These are phyloP conservation scores for Girardinus metallicus DNA, from an alignment of 2,797 vertebrate genomes.

Conservation along the genomic window DNA sequence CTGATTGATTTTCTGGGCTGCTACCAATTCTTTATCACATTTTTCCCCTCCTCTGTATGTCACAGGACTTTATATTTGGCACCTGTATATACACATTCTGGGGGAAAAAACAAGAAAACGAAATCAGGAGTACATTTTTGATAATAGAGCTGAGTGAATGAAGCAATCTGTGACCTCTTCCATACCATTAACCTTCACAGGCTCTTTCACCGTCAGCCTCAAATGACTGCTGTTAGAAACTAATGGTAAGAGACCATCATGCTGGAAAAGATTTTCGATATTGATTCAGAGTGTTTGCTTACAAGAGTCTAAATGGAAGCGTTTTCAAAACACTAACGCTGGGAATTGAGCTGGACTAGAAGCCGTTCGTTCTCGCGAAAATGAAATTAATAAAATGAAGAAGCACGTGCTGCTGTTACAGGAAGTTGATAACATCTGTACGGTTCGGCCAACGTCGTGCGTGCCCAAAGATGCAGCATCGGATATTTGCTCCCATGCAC, in stretches of 20 bases:
- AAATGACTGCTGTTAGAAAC: constrained; percentile 34
- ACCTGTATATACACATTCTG: constrained; percentile 24
- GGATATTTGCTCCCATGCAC: constrained; percentile 12
- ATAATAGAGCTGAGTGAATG: constrained; percentile 46
- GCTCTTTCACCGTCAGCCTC: constrained; percentile 30
- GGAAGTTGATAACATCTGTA: constrained; percentile 15
- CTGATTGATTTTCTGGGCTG: constrained; percentile 62
- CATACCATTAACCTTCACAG: constrained; percentile 53
- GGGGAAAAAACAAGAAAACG: neutral
- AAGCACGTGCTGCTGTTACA: constrained; percentile 7
- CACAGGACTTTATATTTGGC: constrained; percentile 41
- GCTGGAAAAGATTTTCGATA: constrained; percentile 40
- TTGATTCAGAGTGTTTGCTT: constrained; percentile 48
- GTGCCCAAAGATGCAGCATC: neutral
- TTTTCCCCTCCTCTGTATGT: constrained; percentile 7
- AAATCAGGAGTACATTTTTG: constrained; percentile 39
- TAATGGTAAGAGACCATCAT: constrained; percentile 25
- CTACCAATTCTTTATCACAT: constrained; percentile 49
- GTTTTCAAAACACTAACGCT: constrained; percentile 25
- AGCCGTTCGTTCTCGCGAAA: constrained; percentile 27
- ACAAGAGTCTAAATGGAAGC: constrained; percentile 18
- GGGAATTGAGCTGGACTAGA: constrained; percentile 14
- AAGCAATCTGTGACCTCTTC: constrained; percentile 55
- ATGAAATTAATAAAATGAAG: constrained; percentile 32
- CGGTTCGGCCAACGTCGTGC: neutral